phyloP scores from a whole-genome alignment of 2,888 invertebrate genomes.

The Magallana nippona region DNA sequence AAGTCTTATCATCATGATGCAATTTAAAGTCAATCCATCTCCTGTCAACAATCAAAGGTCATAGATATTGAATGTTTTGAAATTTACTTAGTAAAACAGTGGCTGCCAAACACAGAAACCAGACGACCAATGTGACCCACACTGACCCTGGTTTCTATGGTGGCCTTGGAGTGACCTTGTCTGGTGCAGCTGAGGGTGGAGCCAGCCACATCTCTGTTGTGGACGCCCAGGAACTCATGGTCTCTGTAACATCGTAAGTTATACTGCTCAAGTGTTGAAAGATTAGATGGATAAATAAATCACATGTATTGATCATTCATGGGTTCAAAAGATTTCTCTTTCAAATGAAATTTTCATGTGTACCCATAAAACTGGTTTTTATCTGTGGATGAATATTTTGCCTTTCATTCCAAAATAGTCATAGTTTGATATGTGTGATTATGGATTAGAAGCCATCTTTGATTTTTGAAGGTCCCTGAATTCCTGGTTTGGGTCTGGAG shows the following conservation, averaged over 20 bases:
- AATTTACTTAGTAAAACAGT: slow-evolving; percentile 62
- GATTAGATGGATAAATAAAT: too few species aligned
- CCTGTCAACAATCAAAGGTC: too few species aligned
- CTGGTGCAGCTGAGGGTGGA: slow-evolving; percentile 61
- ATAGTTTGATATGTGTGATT: neutral
- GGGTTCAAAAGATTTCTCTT: too few species aligned
- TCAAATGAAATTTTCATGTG: too few species aligned
- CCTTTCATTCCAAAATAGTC: too few species aligned
- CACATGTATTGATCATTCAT: too few species aligned
- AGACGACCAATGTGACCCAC: slow-evolving; percentile 60
- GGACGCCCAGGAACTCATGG: slow-evolving; percentile 76
- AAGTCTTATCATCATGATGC: slow-evolving; percentile 20
- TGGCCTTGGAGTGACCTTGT: slow-evolving; percentile 49
- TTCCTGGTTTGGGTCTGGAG: slow-evolving; percentile 72
- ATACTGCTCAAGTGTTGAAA: neutral
- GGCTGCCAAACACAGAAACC: slow-evolving; percentile 60
- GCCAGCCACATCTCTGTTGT: slow-evolving; percentile 76
- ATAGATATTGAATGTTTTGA: too few species aligned
- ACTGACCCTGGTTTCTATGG: slow-evolving; percentile 57
- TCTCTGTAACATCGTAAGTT: slow-evolving; percentile 77
- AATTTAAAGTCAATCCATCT: too few species aligned
- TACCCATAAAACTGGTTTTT: too few species aligned
- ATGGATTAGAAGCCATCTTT: neutral
- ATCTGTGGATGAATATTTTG: too few species aligned
- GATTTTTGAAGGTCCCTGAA: slow-evolving; percentile 67